Percentiles rank a stretch among this genome's conserved stretches.
Conservation (phyloP, 2,888 invertebrate species). For the Orthosia gracilis region DNA sequence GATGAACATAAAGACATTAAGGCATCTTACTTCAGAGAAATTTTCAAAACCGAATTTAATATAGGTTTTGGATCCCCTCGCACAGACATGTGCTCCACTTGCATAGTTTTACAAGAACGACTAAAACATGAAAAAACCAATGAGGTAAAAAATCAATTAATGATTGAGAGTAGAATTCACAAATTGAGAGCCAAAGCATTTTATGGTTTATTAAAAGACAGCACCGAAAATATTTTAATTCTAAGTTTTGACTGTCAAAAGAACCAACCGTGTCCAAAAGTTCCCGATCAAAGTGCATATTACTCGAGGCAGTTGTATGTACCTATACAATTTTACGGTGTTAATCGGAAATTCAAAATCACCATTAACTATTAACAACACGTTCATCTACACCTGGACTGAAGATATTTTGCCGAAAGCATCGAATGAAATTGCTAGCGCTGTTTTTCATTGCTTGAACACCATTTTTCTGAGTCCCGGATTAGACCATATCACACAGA, state of each 20-base stretch:
- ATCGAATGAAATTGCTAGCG: constrained; percentile 44
- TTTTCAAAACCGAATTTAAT: constrained; percentile 55
- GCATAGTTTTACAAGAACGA: constrained; percentile 54
- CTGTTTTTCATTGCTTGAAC: constrained; percentile 41
- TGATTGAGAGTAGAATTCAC: constrained; percentile 47
- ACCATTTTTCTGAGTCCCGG: constrained; percentile 22
- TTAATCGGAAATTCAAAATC: constrained; percentile 38
- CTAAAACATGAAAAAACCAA: constrained; percentile 55
- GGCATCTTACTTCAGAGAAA: constrained; percentile 50
- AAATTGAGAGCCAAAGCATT: constrained; percentile 61
- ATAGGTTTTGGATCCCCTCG: constrained; percentile 60
- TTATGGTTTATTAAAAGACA: constrained; percentile 57
- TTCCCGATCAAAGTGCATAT: constrained; percentile 58
- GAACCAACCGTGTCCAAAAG: constrained; percentile 52
- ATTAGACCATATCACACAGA: constrained; percentile 33
- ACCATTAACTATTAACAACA: constrained; percentile 19
- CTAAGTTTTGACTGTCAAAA: constrained; percentile 63
- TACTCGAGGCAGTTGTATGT: constrained; percentile 52
- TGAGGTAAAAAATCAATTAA: constrained; percentile 42
- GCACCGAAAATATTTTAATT: constrained; percentile 48
- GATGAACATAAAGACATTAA: constrained; percentile 32
- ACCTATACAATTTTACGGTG: constrained; percentile 57
- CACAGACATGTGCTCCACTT: constrained; percentile 58
- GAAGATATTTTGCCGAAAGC: constrained; percentile 48
- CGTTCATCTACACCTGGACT: constrained; percentile 44